Percentiles rank a stretch among this genome's conserved stretches.
phyloP scores from a whole-genome alignment of 2,113 vertebrate species.

The Canis aureus region DNA sequence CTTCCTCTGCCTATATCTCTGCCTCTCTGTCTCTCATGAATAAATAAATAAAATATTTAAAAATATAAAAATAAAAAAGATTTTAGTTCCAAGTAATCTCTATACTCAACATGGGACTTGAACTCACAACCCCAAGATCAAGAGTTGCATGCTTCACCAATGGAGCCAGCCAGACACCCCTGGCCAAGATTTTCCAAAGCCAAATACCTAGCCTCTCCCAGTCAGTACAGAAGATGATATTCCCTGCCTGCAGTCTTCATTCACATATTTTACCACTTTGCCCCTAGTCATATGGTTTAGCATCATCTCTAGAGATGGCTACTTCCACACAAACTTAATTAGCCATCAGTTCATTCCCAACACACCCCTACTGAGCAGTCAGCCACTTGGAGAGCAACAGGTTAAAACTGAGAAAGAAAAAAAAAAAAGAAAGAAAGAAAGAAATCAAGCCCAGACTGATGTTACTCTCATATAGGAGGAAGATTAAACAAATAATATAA shows the following conservation, averaged over 20 bases:
- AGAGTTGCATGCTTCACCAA: not conserved
- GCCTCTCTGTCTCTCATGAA: too few species aligned
- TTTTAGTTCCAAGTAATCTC: not conserved
- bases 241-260: not conserved
- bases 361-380: not conserved
- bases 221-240: not conserved
- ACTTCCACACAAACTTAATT: not conserved
- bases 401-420: not conserved
- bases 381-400: not conserved
- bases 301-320: not conserved
- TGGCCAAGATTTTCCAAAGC: not conserved
- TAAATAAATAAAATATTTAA: too few species aligned
- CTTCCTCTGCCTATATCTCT: too few species aligned
- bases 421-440: not conserved
- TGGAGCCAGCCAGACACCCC: not conserved
- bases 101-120: not conserved
- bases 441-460: not conserved
- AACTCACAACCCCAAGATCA: not conserved
- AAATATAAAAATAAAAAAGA: not conserved
- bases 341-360: not conserved
- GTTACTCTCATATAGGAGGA: not conserved
- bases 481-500: not conserved
- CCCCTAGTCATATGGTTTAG: not conserved
- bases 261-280: not conserved
- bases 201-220: not conserved